These are phyloP conservation scores for Tragelaphus oryx DNA, from an alignment of 2,797 vertebrate genomes.

Conservation along the genomic window DNA sequence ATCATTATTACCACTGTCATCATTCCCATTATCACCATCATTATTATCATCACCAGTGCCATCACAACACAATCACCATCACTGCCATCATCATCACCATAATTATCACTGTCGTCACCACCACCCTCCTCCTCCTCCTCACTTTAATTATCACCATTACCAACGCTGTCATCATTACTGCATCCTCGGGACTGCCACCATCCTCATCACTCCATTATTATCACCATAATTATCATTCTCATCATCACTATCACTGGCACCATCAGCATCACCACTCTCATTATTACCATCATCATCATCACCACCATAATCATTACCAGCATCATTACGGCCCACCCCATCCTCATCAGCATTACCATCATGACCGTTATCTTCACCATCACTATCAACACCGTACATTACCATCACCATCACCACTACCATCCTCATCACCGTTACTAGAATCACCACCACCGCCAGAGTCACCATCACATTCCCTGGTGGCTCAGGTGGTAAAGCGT, in stretches of 20 bases:
- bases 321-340: not conserved
- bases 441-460: not conserved
- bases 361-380: not conserved
- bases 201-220: not conserved
- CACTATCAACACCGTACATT: not conserved
- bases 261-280: not conserved
- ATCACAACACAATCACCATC: fast-evolving
- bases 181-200: not conserved
- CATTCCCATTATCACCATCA: not conserved
- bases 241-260: not conserved
- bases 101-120: fast-evolving
- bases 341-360: not conserved
- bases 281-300: not conserved
- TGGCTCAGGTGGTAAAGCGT: fast-evolving
- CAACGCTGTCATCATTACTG: not conserved
- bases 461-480: not conserved
- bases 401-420: not conserved
- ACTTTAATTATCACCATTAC: not conserved
- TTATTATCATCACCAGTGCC: too few relatives aligned
- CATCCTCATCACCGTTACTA: not conserved
- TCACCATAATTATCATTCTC: too few relatives aligned
- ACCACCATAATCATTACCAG: not conserved
- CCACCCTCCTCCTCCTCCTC: fast-evolving
- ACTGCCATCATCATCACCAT: fast-evolving
- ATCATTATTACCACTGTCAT: not conserved